These are phyloP conservation scores for Melanotaenia duboulayi DNA, from an alignment of 2,113 vertebrate species.

Conservation along the genomic window DNA sequence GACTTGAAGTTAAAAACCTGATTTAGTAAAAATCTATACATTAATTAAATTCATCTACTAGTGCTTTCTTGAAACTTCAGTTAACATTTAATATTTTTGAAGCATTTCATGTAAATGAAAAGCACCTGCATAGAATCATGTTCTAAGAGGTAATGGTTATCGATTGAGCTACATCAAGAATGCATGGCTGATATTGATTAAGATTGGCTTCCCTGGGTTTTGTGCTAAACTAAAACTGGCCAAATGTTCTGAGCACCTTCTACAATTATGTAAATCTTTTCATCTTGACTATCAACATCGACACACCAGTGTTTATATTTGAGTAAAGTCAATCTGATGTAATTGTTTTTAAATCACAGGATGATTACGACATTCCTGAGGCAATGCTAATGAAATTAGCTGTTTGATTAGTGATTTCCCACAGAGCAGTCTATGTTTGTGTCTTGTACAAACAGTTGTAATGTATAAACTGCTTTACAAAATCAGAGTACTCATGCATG, in stretches of 20 bases:
- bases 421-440: constrained; percentile 45
- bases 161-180: constrained; percentile 20
- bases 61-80: not conserved
- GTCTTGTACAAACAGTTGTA: constrained; percentile 47
- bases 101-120: not conserved
- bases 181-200: constrained; percentile 35
- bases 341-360: constrained; percentile 53
- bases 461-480: constrained; percentile 23
- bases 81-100: not conserved
- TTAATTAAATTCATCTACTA: constrained; percentile 9
- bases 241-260: constrained; percentile 15
- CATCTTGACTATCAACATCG: constrained; percentile 16
- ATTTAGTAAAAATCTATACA: not conserved
- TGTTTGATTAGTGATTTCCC: constrained; percentile 63
- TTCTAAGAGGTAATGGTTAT: constrained; percentile 22
- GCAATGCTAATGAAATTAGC: constrained; percentile 64
- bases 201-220: constrained; percentile 1
- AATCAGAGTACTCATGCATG: constrained; percentile 17
- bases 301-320: constrained; percentile 18
- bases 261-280: constrained; percentile 14
- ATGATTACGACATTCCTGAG: constrained; percentile 62
- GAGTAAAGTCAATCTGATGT: constrained; percentile 38
- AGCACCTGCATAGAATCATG: not conserved
- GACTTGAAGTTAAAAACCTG: not conserved
- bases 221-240: constrained; percentile 14